phyloP scores from a whole-genome alignment of 2,888 invertebrate species.

The Noctua comes region DNA sequence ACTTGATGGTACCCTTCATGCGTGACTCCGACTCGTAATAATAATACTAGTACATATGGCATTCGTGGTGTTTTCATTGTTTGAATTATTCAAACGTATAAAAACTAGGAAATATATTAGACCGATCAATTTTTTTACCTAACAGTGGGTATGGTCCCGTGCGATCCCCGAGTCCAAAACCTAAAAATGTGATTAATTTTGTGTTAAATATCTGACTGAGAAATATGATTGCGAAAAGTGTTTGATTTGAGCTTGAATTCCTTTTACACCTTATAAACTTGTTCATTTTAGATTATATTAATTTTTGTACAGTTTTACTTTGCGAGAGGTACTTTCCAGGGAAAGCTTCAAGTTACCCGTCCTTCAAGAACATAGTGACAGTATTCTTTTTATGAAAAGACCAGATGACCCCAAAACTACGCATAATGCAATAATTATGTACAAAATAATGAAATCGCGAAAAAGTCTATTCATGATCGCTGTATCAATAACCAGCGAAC shows the following conservation, averaged over 20 bases:
- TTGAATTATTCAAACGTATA: background rate
- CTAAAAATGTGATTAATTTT: too few species aligned
- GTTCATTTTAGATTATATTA: background rate
- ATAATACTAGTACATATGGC: too few species aligned
- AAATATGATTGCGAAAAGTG: background rate
- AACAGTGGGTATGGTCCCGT: too few species aligned
- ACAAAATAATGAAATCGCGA: background rate
- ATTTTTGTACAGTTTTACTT: background rate
- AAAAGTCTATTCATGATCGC: background rate
- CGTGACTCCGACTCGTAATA: too few species aligned
- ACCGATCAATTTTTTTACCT: background rate
- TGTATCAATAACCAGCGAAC: slow-evolving; percentile 34
- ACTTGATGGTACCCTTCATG: too few species aligned
- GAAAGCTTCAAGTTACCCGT: background rate
- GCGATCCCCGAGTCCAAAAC: too few species aligned
- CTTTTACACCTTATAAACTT: background rate
- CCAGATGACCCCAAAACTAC: background rate
- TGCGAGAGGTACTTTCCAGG: too few species aligned
- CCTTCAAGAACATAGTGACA: background rate
- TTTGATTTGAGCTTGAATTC: background rate
- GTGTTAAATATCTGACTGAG: too few species aligned
- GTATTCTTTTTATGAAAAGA: background rate
- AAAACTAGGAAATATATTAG: slow-evolving; percentile 1
- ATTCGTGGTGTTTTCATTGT: background rate
- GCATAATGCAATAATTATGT: background rate